Evolutionary conservation across 2,797 vertebrate genomes (phyloP).

Genomic region (Leucoraja ocellata): DNA sequence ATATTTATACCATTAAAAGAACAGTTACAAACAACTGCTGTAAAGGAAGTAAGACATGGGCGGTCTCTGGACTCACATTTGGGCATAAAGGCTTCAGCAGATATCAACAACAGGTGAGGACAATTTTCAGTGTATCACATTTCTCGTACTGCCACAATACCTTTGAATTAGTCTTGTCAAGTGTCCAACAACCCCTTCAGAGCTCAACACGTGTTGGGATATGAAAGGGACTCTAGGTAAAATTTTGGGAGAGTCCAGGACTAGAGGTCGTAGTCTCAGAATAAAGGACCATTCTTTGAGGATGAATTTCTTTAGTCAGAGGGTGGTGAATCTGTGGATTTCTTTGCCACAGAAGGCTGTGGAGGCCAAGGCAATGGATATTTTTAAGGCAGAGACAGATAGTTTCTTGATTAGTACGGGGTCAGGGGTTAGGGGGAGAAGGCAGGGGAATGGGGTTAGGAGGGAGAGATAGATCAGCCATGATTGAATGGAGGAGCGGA

Average conservation of each 20-base stretch:
- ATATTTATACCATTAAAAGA: slow-evolving; percentile 32
- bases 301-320: too few species aligned
- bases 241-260: neutral
- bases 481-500: too few species aligned
- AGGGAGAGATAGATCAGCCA: too few species aligned
- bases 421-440: too few species aligned
- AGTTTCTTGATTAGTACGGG: too few species aligned
- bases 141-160: neutral
- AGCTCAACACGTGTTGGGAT: neutral
- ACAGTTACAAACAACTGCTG: neutral
- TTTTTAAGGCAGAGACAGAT: too few species aligned
- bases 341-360: too few species aligned
- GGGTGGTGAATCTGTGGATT: too few species aligned
- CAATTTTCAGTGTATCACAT: neutral
- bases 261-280: too few species aligned
- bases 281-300: too few species aligned
- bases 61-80: neutral
- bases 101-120: slow-evolving; percentile 33
- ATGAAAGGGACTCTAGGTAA: neutral
- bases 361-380: too few species aligned
- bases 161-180: neutral
- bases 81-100: neutral
- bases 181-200: neutral
- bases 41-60: neutral
- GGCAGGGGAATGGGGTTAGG: too few species aligned